Evolutionary conservation across 1,140 invertebrate genomes (phyloP), one percentile per base, ranked within the genome.

Genomic region (Zaprionus davidi): DNA sequence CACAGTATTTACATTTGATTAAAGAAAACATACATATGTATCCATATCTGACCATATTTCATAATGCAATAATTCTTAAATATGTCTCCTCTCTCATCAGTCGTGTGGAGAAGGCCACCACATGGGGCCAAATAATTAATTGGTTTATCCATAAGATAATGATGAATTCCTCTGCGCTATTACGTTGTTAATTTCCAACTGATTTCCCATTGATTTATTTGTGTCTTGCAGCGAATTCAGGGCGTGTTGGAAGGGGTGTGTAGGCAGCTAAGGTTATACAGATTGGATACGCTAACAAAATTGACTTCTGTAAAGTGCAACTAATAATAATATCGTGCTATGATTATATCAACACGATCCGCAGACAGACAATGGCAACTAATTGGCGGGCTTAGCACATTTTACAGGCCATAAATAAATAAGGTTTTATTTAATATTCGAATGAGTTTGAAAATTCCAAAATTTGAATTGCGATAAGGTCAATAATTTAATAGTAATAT

Each of bases 391-490:
- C 49, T 62, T 62, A 74, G 28, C 28, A 49, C 56, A 41, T 67
- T 58, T 53, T 72, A 53, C 38, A 51, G 65, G 26, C 55, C 65
- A 56, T 69, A 70, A 64, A 64, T 75, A 46, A 46, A 24, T 41
- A 49, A 63, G 72, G 31, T 34, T 34, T 34, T 3, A 34, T 34
- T 31, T 31, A 31, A 34, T 34, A 34, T 34, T 34, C n/a, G 56
- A 62, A 59, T 20, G 59, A 17, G 38, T 26, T 41, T 34, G 28
- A 56, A 65, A 34, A 34, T 34, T 11, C 20, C 22, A 28, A 73
- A 59, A 78, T 78, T 77, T 64, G 64, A 71, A 71, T 71, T 71
- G 60, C 71, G 79, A 79, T 87, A 87, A 86, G 82, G 82, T 86
- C 82, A 86, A 82, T 87, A 73, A 71, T 74, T 75, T 55, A 24